Evolutionary conservation across 23 tunicate species (phyloP).

Genomic region (Oikopleura dioica): DNA sequence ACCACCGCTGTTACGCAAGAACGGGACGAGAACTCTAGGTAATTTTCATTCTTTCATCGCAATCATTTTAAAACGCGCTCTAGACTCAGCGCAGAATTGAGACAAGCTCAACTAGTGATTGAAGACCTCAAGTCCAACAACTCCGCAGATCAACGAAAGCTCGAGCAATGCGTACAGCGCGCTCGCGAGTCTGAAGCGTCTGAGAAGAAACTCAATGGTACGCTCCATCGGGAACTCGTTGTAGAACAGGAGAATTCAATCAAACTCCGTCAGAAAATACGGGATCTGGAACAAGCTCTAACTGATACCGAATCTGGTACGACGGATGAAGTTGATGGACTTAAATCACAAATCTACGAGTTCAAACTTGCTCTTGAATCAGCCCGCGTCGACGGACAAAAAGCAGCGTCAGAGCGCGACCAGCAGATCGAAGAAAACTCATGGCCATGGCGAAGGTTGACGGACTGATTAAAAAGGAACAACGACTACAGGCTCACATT

Average conservation of each 20-base stretch:
- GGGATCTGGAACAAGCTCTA: neutral
- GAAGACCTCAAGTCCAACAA: neutral
- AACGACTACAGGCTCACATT: neutral
- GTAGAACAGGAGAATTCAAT: neutral
- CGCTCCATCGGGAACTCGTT: neutral
- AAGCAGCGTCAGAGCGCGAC: neutral
- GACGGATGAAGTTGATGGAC: neutral
- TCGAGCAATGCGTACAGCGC: neutral
- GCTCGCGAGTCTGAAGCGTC: neutral
- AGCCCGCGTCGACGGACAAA: neutral
- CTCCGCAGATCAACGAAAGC: neutral
- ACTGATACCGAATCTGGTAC: neutral
- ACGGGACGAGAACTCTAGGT: neutral
- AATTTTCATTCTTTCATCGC: too few relatives aligned
- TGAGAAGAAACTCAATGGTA: neutral
- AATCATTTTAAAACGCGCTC: too few relatives aligned
- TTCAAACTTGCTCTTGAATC: neutral
- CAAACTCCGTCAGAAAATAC: neutral
- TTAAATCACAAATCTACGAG: neutral
- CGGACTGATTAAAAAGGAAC: neutral
- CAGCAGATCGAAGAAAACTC: conserved; percentile 2
- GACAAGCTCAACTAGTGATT: neutral
- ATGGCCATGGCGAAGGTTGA: neutral
- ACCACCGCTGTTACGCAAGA: neutral
- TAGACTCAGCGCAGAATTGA: neutral